Evolutionary conservation across 2,113 vertebrate genomes (phyloP), one percentile per base, ranked within the genome.

Genomic region (Tautogolabrus adspersus): DNA sequence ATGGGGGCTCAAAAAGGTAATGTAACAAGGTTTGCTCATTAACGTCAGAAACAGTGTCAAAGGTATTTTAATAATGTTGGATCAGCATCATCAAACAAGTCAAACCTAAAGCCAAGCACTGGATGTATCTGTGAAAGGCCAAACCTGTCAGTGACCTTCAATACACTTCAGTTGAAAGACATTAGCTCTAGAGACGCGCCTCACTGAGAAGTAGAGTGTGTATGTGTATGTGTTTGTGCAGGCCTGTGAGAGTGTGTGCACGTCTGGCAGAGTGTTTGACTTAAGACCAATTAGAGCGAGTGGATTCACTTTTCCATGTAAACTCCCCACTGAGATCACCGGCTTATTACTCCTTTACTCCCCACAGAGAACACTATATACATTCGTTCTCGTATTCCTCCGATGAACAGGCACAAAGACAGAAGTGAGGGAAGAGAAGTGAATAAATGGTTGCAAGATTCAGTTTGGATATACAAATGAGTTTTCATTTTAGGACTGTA

Each of bases 271-370:
- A 34, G 44, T 66, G 66, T 70, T 78, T 81, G 74, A 84, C 57
- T 86, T 81, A 67, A 80, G 76, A 69, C 63, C 79, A 90, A 83
- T 87, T 87, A 87, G 51, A 84, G 63, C n/a, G 13, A 82, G 69
- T 75, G 72, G 72, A 84, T 82, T 82, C 70, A 72, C 70, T 80
- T 80, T 66, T 58, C 59, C 46, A 23, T 63, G 54, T 66, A 15
- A 51, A 55, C 42, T 69, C 62, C 68, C 82, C 62, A 72, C 70
- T 79, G 78, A 75, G 75, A 83, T 70, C 71, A 75, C 47, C 47
- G 72, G 72, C 69, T 72, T 76, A 88, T 76, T 82, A 67, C 59
- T 66, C 66, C 23, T 44, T 49, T 60, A 69, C 66, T 81, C 77
- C 73, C 76, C 57, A 77, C 58, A 75, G 77, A 83, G 82, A 57